Evolutionary conservation across 2,888 invertebrate species (phyloP).

Genomic region (Lamellibrachia satsuma): DNA sequence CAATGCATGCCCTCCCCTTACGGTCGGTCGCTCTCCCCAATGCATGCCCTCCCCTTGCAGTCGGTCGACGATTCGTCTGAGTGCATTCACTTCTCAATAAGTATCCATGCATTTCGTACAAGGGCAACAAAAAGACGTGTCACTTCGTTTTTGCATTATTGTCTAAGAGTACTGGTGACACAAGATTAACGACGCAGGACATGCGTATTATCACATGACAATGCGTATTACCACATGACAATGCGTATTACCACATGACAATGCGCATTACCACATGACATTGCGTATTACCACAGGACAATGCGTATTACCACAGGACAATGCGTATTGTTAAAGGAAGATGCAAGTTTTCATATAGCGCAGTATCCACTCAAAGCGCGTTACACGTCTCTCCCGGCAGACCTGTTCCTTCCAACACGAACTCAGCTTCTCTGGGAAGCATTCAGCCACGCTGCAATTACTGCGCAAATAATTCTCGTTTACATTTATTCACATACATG

Average conservation of each 20-base stretch:
- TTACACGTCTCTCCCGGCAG: neutral
- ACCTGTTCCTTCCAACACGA: neutral
- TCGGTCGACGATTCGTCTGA: neutral
- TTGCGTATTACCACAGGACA: too few relatives aligned
- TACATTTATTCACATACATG: neutral
- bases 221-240: neutral
- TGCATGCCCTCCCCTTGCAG: neutral
- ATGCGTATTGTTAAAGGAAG: neutral
- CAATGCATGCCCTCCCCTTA: too few relatives aligned
- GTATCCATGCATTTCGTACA: too few relatives aligned
- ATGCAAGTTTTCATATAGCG: neutral
- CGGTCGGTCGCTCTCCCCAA: too few relatives aligned
- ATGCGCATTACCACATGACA: neutral
- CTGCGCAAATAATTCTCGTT: neutral
- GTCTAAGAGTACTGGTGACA: neutral
- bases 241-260: neutral
- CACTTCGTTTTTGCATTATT: neutral
- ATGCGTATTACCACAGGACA: neutral
- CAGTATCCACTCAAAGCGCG: neutral
- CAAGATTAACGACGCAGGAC: neutral
- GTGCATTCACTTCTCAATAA: neutral
- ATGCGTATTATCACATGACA: neutral
- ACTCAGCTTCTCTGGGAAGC: neutral
- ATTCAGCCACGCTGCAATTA: neutral
- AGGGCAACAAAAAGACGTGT: neutral